Evolutionary conservation across 2,888 invertebrate species (phyloP).

Genomic region (Nemoura dubitans): DNA sequence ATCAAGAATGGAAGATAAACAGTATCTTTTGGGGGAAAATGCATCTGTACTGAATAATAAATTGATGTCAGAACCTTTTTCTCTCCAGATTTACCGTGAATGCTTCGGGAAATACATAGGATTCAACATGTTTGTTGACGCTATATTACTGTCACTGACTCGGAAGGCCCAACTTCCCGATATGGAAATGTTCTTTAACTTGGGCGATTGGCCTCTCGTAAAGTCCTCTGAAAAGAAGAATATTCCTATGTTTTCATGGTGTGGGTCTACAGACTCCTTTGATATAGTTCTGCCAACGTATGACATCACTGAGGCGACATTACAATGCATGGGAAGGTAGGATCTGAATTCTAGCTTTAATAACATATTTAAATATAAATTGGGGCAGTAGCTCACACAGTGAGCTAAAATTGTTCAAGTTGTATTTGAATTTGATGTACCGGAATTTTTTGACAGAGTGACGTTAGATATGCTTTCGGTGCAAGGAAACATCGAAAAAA

Average conservation of each 20-base stretch:
- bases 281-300: slow-evolving; percentile 97
- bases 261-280: slow-evolving; percentile 83
- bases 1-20: slow-evolving; percentile 48
- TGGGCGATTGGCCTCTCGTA: slow-evolving; percentile 95
- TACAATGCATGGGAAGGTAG: slow-evolving; percentile 93
- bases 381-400: too few relatives aligned
- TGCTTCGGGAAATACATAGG: slow-evolving; percentile 96
- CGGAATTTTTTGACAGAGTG: slow-evolving; percentile 67
- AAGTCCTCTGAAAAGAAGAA: slow-evolving; percentile 64
- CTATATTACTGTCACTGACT: slow-evolving; percentile 80
- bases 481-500: slow-evolving; percentile 76
- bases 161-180: slow-evolving; percentile 86
- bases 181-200: slow-evolving; percentile 88
- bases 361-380: too few relatives aligned
- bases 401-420: slow-evolving; percentile 34
- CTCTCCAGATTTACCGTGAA: slow-evolving; percentile 74
- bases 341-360: background rate
- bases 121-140: slow-evolving; percentile 95
- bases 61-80: too few relatives aligned
- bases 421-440: slow-evolving; percentile 21
- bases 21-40: too few relatives aligned
- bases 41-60: too few relatives aligned
- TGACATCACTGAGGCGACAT: slow-evolving; percentile 89
- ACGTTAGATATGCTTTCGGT: slow-evolving; percentile 90
- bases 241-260: slow-evolving; percentile 93